A percentile compares a stretch with the other conserved stretches of the same genome.
phyloP scores from a whole-genome alignment of 2,888 invertebrate genomes.

The Amiota communis region DNA sequence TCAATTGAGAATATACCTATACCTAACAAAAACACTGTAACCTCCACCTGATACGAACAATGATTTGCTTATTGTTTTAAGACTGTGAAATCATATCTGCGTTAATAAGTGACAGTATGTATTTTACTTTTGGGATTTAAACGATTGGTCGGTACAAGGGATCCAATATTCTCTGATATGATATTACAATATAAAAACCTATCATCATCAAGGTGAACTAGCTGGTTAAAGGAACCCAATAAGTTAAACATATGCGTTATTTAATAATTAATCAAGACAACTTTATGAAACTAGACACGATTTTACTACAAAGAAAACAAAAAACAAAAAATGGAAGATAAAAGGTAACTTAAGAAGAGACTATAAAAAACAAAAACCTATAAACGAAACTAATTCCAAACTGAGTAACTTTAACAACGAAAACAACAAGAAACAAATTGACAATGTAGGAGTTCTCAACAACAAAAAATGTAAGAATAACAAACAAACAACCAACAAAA shows the following conservation, averaged over 20 bases:
- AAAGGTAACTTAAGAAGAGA: background rate
- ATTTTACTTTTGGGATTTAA: too few relatives aligned
- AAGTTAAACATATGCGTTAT: constrained; percentile 18
- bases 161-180: too few relatives aligned
- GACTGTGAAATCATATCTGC: too few relatives aligned
- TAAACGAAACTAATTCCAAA: constrained; percentile 11
- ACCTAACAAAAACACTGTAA: too few relatives aligned
- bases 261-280: constrained; percentile 51
- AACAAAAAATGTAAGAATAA: background rate
- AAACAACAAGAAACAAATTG: constrained; percentile 40
- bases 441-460: constrained; percentile 45
- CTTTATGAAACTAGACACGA: constrained; percentile 33
- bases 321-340: constrained; percentile 29
- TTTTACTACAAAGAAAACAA: constrained; percentile 47
- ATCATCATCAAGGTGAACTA: too few relatives aligned
- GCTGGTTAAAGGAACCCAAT: background rate
- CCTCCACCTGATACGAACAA: too few relatives aligned
- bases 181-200: too few relatives aligned
- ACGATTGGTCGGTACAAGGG: too few relatives aligned
- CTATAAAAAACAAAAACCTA: constrained; percentile 19
- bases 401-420: constrained; percentile 8
- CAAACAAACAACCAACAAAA: constrained; percentile 23
- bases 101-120: too few relatives aligned
- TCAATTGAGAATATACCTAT: too few relatives aligned
- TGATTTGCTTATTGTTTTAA: too few relatives aligned